Conservation (phyloP, 2,113 vertebrate species). For the Pogona vitticeps region DNA sequence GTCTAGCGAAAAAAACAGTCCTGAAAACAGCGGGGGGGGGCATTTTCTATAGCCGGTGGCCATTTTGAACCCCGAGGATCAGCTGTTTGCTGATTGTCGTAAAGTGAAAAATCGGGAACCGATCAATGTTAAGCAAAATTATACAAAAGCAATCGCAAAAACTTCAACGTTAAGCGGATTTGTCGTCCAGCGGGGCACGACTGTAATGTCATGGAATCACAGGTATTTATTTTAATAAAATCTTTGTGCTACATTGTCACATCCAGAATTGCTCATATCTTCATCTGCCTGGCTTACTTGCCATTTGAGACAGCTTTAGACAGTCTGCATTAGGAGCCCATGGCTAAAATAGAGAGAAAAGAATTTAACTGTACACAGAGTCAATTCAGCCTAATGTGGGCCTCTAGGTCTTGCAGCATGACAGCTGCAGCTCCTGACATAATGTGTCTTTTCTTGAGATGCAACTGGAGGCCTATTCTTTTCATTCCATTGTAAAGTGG, state of each 20-base stretch:
- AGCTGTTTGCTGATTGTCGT: no score
- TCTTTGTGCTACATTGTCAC: background rate
- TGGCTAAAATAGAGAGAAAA: constrained; percentile 32
- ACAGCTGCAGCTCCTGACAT: constrained; percentile 39
- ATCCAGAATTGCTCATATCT: background rate
- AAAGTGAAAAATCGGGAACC: no score
- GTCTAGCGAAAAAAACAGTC: no score
- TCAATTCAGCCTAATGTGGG: constrained; percentile 24
- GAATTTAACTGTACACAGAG: constrained; percentile 5
- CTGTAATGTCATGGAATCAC: no score
- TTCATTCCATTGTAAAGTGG: constrained; percentile 33
- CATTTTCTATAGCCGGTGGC: no score
- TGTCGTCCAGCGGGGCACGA: no score
- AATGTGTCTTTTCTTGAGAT: constrained; percentile 25
- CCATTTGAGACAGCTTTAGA: background rate
- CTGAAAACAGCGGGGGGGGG: no score
- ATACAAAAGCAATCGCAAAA: no score
- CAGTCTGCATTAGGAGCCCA: constrained; percentile 11
- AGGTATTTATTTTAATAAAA: constrained; percentile 33
- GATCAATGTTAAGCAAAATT: no score
- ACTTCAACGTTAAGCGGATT: no score
- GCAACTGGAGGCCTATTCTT: constrained; percentile 30
- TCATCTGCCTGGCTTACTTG: background rate
- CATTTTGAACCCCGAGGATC: no score
- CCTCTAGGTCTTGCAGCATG: constrained; percentile 24